Evolutionary conservation across 1,140 invertebrate species (phyloP).

Genomic region (Tetramorium simillimum): DNA sequence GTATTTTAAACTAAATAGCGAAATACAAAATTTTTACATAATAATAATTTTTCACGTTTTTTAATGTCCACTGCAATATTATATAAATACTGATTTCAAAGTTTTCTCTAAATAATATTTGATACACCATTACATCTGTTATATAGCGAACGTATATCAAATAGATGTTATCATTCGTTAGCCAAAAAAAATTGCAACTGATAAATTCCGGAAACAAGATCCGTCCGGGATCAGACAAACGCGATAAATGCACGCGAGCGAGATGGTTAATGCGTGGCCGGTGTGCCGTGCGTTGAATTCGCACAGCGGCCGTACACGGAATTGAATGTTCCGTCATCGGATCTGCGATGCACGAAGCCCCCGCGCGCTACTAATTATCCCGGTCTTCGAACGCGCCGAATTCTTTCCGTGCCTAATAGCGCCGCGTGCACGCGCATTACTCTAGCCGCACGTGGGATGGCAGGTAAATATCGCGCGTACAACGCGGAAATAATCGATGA

Average conservation of each 20-base stretch:
- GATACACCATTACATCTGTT: not conserved
- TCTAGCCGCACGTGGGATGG: not conserved
- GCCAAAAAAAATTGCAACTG: conserved; percentile 10
- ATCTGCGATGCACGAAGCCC: not conserved
- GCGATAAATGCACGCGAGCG: conserved; percentile 35
- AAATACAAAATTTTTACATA: no score
- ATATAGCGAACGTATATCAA: not conserved
- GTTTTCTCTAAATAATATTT: no score
- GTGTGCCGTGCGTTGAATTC: not conserved
- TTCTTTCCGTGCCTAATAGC: conserved; percentile 17
- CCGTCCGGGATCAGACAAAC: conserved; percentile 1
- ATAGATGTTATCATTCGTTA: not conserved
- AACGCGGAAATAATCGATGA: conserved; percentile 32
- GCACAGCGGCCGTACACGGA: not conserved
- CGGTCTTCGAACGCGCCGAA: conserved; percentile 11
- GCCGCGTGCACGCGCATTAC: not conserved
- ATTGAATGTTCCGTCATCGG: conserved; percentile 19
- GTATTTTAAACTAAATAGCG: no score
- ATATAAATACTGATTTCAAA: no score
- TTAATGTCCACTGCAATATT: no score
- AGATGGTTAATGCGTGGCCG: conserved; percentile 5
- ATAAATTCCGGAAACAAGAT: conserved; percentile 14
- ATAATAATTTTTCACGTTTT: no score
- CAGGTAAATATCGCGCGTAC: conserved; percentile 35
- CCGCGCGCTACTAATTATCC: conserved; percentile 21